Base-by-base conservation (phyloP, 2,113 vertebrate genomes). In the Piliocolobus tephrosceles region DNA sequence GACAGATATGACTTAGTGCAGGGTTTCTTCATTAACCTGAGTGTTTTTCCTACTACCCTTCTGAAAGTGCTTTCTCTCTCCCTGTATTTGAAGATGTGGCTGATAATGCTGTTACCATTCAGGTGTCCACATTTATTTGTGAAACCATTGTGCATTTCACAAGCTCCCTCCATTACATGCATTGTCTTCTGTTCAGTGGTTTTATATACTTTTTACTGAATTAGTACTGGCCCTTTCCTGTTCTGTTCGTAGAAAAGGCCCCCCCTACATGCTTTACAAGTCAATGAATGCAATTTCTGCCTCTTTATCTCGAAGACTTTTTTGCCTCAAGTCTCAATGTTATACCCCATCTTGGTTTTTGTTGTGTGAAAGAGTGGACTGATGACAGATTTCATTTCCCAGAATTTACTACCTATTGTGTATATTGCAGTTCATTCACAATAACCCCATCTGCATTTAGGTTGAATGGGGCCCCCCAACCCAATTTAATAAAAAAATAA, bases 401-500 rank as follows among this genome's bases (percentile, higher is more conserved):
- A 95, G 96, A 96, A 96, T 97, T 95, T 97, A 97, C 97, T 95
- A 95, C 64, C 96, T 92, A 97, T 98, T 98, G 90, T 98, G 81
- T 94, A 70, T 68, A 61, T 40, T 85, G 90, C 84, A 1, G 72
- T 90, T 94, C 96, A 94, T 81, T 94, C 96, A 96, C 94, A 92
- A 95, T 95, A 94, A 98, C 72, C 66, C 89, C 95, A 96, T 98
- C 96, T 98, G 97, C 94, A 90, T 95, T 96, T 96, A 85, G 52
- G 92, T 94, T 97, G 97, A 98, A 98, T 95, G 90, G 88, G 83
- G 66, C 89, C 96, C 95, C 87, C 95, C 92, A 88, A 76, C 96
- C 84, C 97, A 97, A 98, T 96, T 96, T 98, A 97, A 97, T 97
- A 97, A 97, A 96, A 97, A 97, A 97, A 97, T 97, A 98, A 97